Percentiles rank a stretch among this genome's conserved stretches.
Conservation (phyloP, 2,113 vertebrate genomes). For the Heliornis fulica region DNA sequence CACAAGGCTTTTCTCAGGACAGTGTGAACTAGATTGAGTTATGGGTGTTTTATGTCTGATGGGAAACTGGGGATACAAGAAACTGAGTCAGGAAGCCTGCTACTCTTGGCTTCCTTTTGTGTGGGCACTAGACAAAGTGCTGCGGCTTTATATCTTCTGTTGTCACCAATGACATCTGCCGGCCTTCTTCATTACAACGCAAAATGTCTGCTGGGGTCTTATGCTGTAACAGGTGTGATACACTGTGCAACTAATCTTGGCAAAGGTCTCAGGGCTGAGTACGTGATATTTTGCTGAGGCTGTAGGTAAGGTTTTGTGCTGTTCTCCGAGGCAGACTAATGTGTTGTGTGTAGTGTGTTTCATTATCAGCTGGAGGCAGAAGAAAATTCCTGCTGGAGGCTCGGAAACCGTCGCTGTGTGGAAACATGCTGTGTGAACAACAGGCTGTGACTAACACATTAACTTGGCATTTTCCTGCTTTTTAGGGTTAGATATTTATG, state of each 20-base stretch:
- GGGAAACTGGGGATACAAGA: background rate
- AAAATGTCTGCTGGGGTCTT: background rate
- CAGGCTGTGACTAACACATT: background rate
- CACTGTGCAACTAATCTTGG: background rate
- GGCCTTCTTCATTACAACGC: background rate
- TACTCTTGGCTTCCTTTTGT: background rate
- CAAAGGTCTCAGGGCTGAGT: background rate
- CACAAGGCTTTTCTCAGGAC: background rate
- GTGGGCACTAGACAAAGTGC: background rate
- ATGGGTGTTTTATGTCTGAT: background rate
- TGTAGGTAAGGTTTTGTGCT: background rate
- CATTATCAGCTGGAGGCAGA: conserved; percentile 35
- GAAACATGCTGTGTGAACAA: conserved; percentile 31
- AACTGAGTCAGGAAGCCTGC: background rate
- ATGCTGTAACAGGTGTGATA: background rate
- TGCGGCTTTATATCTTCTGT: background rate
- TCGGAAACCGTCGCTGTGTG: background rate
- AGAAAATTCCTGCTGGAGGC: conserved; percentile 17
- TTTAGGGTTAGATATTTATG: background rate
- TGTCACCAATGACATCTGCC: background rate
- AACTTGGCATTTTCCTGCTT: background rate
- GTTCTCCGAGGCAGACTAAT: background rate
- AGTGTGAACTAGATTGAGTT: background rate
- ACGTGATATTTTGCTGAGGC: conserved; percentile 32
- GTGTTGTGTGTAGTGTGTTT: background rate